Evolutionary conservation across 2,888 invertebrate species (phyloP).

Genomic region (Chrysolina oricalcia): DNA sequence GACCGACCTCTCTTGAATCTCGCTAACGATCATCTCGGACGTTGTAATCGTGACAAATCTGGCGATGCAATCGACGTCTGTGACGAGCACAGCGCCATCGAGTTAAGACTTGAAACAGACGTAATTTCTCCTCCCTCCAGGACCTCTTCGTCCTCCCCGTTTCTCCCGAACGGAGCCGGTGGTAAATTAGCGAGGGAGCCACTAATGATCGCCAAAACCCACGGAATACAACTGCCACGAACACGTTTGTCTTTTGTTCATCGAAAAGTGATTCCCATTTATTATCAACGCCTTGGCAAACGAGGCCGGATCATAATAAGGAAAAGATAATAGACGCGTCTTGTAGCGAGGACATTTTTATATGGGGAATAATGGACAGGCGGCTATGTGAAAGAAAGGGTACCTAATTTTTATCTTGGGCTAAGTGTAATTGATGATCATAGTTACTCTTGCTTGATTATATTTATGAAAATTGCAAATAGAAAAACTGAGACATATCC

Average conservation of each 20-base stretch:
- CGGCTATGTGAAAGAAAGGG: not conserved
- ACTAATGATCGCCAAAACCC: constrained; percentile 60
- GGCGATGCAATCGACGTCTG: constrained; percentile 40
- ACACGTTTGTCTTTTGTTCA: constrained; percentile 63
- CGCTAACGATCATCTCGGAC: constrained; percentile 30
- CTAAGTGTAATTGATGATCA: not conserved
- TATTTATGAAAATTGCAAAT: not conserved
- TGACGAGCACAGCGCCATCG: constrained; percentile 22
- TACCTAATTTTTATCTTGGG: not conserved
- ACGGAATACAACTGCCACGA: constrained; percentile 62
- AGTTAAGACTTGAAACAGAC: constrained; percentile 37
- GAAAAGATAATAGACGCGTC: constrained; percentile 10
- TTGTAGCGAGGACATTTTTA: not conserved
- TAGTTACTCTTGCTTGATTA: not conserved
- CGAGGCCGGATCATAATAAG: constrained; percentile 50
- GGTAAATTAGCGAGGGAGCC: constrained; percentile 57
- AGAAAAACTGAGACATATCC: not conserved
- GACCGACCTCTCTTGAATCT: not conserved
- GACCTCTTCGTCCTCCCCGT: not conserved
- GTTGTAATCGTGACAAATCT: constrained; percentile 36
- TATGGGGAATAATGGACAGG: not conserved
- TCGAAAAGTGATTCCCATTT: constrained; percentile 62
- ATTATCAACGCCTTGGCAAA: constrained; percentile 52
- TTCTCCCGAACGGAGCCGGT: constrained; percentile 18
- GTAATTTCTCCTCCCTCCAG: constrained; percentile 1